Evolutionary conservation across 2,888 invertebrate genomes (phyloP).

Genomic region (Drosophila nr. medialis): DNA sequence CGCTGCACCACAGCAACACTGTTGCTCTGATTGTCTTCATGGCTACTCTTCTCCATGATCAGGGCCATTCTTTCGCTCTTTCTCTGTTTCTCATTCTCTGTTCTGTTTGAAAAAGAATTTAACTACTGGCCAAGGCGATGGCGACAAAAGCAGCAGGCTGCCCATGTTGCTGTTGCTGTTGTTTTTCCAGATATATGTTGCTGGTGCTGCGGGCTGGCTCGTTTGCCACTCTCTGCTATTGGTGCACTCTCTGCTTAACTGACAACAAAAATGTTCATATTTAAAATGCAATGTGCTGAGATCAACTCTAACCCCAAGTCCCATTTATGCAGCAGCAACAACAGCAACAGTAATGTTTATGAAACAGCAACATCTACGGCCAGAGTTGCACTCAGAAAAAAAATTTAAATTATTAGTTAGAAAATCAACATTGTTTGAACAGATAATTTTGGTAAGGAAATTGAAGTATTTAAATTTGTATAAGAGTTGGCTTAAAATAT

Average conservation of each 20-base stretch:
- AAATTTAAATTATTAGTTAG: background rate
- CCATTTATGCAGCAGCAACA: constrained; percentile 50
- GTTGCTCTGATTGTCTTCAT: constrained; percentile 55
- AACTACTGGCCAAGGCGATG: constrained; percentile 34
- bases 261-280: constrained; percentile 58
- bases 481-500: background rate
- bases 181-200: constrained; percentile 3
- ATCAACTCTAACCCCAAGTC: constrained; percentile 75
- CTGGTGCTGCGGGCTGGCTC: constrained; percentile 41
- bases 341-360: constrained; percentile 41
- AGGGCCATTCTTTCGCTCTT: constrained; percentile 23
- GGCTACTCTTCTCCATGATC: constrained; percentile 32
- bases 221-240: constrained; percentile 12
- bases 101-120: constrained; percentile 29
- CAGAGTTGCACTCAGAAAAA: constrained; percentile 6
- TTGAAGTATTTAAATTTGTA: background rate
- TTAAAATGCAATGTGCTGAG: constrained; percentile 60
- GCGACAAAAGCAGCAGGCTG: constrained; percentile 58
- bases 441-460: background rate
- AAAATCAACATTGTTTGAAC: background rate
- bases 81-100: background rate
- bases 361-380: constrained; percentile 30
- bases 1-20: constrained; percentile 25
- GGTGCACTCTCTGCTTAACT: constrained; percentile 15
- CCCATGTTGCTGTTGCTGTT: constrained; percentile 18